Conservation (phyloP, 1,140 invertebrate species). For the Caenorhabditis brenneri region DNA sequence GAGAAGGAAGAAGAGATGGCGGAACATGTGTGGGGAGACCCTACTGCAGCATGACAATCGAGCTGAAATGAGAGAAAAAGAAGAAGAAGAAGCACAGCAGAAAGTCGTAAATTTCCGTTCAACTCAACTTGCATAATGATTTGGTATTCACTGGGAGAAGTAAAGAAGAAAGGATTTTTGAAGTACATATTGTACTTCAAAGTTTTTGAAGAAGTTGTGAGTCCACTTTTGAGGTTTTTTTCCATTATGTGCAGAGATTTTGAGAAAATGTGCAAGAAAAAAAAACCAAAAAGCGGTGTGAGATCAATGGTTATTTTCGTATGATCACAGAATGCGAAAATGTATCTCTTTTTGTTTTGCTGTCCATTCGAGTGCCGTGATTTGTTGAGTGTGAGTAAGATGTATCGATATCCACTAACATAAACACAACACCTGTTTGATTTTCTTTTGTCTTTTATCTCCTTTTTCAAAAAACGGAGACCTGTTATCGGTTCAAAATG, state of each 20-base stretch:
- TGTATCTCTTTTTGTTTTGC: background rate
- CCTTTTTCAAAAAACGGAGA: background rate
- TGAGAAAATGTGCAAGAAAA: background rate
- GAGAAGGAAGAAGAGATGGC: background rate
- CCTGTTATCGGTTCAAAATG: background rate
- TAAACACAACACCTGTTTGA: constrained; percentile 12
- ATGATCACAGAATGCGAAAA: background rate
- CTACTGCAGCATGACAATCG: constrained; percentile 21
- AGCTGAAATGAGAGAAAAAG: constrained; percentile 34
- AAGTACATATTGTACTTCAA: constrained; percentile 7
- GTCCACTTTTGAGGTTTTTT: background rate
- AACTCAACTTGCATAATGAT: background rate
- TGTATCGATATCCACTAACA: constrained; percentile 20
- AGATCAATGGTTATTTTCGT: background rate
- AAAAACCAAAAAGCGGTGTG: background rate
- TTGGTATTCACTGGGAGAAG: background rate
- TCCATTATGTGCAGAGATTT: background rate
- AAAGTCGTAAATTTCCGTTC: constrained; percentile 32
- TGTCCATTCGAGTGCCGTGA: background rate
- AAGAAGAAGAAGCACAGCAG: constrained; percentile 7
- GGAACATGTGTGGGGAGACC: constrained; percentile 14
- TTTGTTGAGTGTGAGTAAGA: constrained; percentile 22
- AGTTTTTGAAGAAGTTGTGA: background rate
- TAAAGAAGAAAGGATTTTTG: background rate
- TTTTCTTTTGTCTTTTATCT: background rate